These are phyloP conservation scores for Macrotrachela quadricornifera DNA, from an alignment of 1,140 invertebrate species.

Conservation along the genomic window DNA sequence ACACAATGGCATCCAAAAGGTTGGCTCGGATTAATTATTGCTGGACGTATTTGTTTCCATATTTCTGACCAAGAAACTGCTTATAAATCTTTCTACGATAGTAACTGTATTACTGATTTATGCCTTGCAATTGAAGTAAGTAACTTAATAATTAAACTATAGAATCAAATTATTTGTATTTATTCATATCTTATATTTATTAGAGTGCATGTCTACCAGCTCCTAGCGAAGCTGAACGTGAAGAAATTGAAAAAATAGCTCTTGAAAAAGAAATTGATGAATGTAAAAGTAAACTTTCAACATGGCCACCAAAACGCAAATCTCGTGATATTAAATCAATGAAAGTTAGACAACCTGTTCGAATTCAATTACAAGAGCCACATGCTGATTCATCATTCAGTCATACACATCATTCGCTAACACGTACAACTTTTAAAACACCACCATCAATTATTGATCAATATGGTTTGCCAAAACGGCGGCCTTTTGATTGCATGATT, in stretches of 20 bases:
- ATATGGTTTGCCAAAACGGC: constrained; percentile 2
- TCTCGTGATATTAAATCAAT: too few relatives aligned
- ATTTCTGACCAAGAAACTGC: constrained; percentile 2
- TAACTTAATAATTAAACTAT: too few relatives aligned
- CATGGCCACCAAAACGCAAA: background rate
- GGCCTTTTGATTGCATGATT: constrained; percentile 2
- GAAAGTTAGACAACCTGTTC: background rate
- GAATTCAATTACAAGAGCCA: background rate
- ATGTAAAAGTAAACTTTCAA: background rate
- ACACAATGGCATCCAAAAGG: background rate
- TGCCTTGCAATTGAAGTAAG: background rate
- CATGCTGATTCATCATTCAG: background rate
- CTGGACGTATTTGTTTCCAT: background rate
- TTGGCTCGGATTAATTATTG: constrained; percentile 6
- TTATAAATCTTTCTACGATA: background rate
- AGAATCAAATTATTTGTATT: too few relatives aligned
- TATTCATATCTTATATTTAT: too few relatives aligned
- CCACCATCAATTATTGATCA: background rate
- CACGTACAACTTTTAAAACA: background rate
- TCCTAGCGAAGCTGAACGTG: background rate
- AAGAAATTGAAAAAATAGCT: background rate
- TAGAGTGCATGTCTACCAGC: background rate
- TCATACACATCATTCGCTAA: background rate
- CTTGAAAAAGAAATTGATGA: background rate
- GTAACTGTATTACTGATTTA: background rate